Base-by-base conservation (phyloP, 2,888 invertebrate genomes). In the Nebria salina region DNA sequence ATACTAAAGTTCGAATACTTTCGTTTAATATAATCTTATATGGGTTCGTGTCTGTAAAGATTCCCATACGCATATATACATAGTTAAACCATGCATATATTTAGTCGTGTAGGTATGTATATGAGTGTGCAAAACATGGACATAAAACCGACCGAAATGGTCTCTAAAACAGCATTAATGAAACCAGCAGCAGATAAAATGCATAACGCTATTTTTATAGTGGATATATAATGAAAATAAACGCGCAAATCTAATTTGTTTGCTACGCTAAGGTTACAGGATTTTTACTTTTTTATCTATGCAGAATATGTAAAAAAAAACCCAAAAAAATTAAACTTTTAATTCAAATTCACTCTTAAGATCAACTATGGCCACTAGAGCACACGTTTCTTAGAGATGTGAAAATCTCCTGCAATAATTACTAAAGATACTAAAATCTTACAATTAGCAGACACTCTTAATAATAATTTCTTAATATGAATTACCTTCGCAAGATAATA, bases 141-240 rank as follows among this genome's bases (percentile, higher is more conserved):
- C 75, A 80, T 80, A 80, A 80, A 80, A 75, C 65, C 75, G 15
- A 65, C 75, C 80, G 75, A 75, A 80, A 80, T 80, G 75, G 80
- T 13, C 75, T 75, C 70, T 80, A 80, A 80, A 80, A 66, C 70
- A 72, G 75, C 80, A 80, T 80, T 80, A 80, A 80, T 80, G 80
- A 80, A 80, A 80, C 80, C 80, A 54, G 80, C 75, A 80, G 68
- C 80, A 41, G 75, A 80, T 80, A 80, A 80, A 80, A 80, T 80
- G 75, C 75, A 80, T 80, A 70, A 75, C 75, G 80, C 80, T 80
- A 80, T 80, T 80, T 80, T 80, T 80, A 80, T 80, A 80, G 80
- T 80, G 80, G 80, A 80, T 75, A 75, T 80, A 80, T 80, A 80
- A 80, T 80, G 80, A 80, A 80, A 75, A 80, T 80, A 80, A 80